Evolutionary conservation across 35 echinoderm and acorn worm species (phyloP).

Genomic region (Diadema setosum): DNA sequence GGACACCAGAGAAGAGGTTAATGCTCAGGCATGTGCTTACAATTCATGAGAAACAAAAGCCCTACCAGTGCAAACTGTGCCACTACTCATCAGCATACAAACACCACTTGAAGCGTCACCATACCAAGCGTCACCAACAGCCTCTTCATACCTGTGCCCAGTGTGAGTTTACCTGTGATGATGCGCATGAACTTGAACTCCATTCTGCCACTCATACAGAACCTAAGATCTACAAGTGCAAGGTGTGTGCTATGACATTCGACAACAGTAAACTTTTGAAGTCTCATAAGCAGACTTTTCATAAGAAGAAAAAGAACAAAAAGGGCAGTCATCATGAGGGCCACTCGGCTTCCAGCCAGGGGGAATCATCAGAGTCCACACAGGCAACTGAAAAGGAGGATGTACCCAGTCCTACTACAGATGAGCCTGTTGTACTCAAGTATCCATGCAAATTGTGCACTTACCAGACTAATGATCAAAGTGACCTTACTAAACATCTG

Average conservation of each 20-base stretch:
- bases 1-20: conserved; percentile 66
- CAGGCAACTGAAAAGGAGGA: background rate
- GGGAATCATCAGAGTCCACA: background rate
- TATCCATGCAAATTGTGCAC: conserved; percentile 20
- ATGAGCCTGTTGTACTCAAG: conserved; percentile 25
- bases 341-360: background rate
- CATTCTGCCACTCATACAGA: conserved; percentile 26
- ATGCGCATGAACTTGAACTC: conserved; percentile 29
- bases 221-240: conserved; percentile 18
- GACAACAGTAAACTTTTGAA: conserved; percentile 43
- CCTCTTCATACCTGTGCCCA: conserved; percentile 43
- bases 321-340: background rate
- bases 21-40: conserved; percentile 83
- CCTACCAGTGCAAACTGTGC: conserved; percentile 68
- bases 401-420: background rate
- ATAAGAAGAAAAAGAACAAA: conserved; percentile 26
- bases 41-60: conserved; percentile 75
- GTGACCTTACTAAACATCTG: conserved; percentile 30
- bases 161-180: conserved; percentile 46
- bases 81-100: conserved; percentile 77
- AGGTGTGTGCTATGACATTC: conserved; percentile 53
- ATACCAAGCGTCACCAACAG: conserved; percentile 33
- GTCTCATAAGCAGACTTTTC: conserved; percentile 29
- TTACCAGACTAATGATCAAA: background rate
- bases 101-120: conserved; percentile 76